Evolutionary conservation across 2,797 vertebrate species (phyloP), one percentile per base, ranked within the genome.

Genomic region (Meda fulgida): DNA sequence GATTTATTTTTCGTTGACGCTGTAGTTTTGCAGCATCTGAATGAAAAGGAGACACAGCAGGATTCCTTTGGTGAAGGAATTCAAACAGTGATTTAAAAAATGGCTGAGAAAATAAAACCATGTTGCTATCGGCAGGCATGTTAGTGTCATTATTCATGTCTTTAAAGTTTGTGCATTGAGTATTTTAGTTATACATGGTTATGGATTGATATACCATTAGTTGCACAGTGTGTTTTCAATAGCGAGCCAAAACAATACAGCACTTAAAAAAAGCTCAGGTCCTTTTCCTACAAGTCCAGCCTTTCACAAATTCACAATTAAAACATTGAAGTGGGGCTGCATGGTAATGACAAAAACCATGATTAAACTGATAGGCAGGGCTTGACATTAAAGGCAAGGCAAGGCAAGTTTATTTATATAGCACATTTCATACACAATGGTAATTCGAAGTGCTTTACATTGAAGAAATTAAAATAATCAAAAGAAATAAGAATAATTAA

Each of bases 11-110:
- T 43, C 48, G 81, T 77, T 84, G 65, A 70, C 53, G 13, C 67
- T 70, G 60, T 51, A 58, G 38, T 70, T 72, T 66, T 70, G 5
- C 66, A 21, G 31, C n/a, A 81, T n/a, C 66, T 84, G 71, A 40
- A 70, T 70, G 60, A 55, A 63, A 81, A 46, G 34, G 73, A 63
- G 60, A 58, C 23, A 70, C 53, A 67, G 63, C 51, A 73, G 78
- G 34, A 89, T 86, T 78, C 73, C 48, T 65, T 66, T 43, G 55
- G 80, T 77, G 76, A 55, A 53, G 55, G 77, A 76, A 73, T 81
- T 84, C 71, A 81, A 70, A 72, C 26, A 75, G 60, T 21, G 43
- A n/a, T 78, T 78, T 73, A 5, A 86, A 40, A 65, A 48, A 66
- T 51, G 73, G 63, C 53, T 34, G 7, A 34, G 72, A 73, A 80